Evolutionary conservation across 2,113 vertebrate genomes (phyloP).

Genomic region (Himantopus leucocephalus): DNA sequence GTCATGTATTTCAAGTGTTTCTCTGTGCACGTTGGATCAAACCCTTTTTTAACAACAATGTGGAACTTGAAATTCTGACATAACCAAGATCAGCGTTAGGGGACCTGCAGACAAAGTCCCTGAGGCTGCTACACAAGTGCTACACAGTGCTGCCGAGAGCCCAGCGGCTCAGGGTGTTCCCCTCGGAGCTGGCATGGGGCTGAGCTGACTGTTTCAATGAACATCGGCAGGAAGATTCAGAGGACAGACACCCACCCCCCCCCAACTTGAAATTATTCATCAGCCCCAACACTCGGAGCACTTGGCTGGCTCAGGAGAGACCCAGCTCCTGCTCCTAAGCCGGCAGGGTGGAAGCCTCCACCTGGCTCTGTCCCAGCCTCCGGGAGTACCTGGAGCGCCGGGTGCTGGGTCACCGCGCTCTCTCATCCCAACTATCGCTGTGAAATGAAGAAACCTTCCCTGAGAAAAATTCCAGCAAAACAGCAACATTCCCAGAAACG

Average conservation of each 20-base stretch:
- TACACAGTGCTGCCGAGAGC: accelerated
- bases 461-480: neutral
- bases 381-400: accelerated
- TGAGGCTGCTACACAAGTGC: neutral
- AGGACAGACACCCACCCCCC: neutral
- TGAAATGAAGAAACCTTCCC: neutral
- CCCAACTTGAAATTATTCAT: neutral
- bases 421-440: accelerated
- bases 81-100: accelerated
- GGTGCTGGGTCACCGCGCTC: neutral
- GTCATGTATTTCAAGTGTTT: neutral
- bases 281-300: neutral
- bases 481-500: neutral
- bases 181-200: neutral
- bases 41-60: neutral
- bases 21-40: neutral
- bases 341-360: neutral
- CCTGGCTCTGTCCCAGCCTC: neutral
- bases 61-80: neutral
- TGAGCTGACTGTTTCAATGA: neutral
- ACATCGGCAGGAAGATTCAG: neutral
- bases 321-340: neutral
- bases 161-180: neutral
- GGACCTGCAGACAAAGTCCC: neutral
- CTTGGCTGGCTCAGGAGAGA: accelerated